Base-by-base conservation (phyloP, 2,888 invertebrate genomes). In the Lissocephala sabroskyi region DNA sequence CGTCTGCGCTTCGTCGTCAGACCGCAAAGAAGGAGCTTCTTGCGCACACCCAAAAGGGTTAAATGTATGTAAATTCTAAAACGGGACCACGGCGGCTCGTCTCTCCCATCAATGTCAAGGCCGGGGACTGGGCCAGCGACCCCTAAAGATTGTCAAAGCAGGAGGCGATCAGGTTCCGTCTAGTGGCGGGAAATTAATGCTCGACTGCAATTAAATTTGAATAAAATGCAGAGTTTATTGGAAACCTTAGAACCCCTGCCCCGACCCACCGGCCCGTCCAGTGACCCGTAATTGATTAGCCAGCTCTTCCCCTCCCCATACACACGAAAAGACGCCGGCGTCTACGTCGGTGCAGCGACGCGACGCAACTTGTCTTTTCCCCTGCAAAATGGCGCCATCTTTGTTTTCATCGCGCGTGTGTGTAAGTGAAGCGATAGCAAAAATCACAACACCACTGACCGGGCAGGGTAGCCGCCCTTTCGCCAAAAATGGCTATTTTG, bases 121-220 rank as follows among this genome's bases (percentile, higher is more conserved):
- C 1, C 4, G 6, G 2, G 3, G 10, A 47, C 33, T 32, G 45
- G 45, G 45, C 43, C 17, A 23, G 13, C 26, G 26, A 16, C 9
- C 28, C 39, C 19, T 39, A 41, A 39, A 50, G 28, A 57, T 56
- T 68, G 67, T 67, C 67, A 73, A 73, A 73, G 74, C 42, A 33
- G 37, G 16, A 3, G 7, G 41, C 49, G 65, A 65, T 68, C 68
- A 65, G 70, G 74, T 70, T 74, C 50, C 58, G 18, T 17, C n/a
- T n/a, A n/a, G n/a, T n/a, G n/a, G 7, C 33, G 23, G 5, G 17
- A 61, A 67, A 65, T 66, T 61, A 63, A 71, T 71, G 73, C 61
- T 56, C 49, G 62, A 19, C 50, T 49, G 70, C 61, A 68, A 68
- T 68, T 68, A 61, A 74, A 68, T 68, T 74, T 68, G 63, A 70